These are phyloP conservation scores for Polylopha cassiicola DNA, from an alignment of 2,888 invertebrate species.

Conservation along the genomic window DNA sequence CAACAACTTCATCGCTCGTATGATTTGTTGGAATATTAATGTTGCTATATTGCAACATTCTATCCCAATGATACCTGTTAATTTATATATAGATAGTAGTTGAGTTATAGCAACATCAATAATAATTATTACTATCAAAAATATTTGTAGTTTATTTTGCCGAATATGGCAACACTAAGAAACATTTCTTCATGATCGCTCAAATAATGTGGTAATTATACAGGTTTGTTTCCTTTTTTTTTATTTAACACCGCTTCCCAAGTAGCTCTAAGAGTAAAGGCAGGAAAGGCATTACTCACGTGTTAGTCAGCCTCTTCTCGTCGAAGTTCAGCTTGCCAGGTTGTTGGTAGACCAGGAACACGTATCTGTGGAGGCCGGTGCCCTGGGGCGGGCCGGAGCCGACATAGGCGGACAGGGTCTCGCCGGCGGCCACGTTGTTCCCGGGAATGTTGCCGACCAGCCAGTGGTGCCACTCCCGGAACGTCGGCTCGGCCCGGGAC, in stretches of 20 bases:
- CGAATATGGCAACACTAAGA: too few relatives aligned
- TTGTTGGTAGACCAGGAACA: conserved; percentile 87
- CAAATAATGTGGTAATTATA: too few relatives aligned
- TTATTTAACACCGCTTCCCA: neutral
- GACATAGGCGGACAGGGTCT: conserved; percentile 85
- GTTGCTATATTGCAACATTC: too few relatives aligned
- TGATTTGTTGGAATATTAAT: too few relatives aligned
- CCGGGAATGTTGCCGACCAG: conserved; percentile 91
- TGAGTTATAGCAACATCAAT: too few relatives aligned
- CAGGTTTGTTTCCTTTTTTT: neutral
- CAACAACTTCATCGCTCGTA: too few relatives aligned
- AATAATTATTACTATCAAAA: too few relatives aligned
- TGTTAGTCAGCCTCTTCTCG: conserved; percentile 74
- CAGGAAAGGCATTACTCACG: conserved; percentile 36
- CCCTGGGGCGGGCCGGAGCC: conserved; percentile 90
- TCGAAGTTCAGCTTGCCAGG: conserved; percentile 75
- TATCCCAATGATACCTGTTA: too few relatives aligned
- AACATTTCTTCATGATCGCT: too few relatives aligned
- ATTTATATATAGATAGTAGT: too few relatives aligned
- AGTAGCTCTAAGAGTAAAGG: neutral
- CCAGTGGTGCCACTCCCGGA: conserved; percentile 95
- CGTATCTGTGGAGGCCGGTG: conserved; percentile 87
- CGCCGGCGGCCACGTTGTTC: conserved; percentile 81
- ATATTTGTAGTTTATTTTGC: too few relatives aligned
- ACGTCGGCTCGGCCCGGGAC: conserved; percentile 85